phyloP scores from a whole-genome alignment of 1,140 invertebrate genomes.

The Pseudomyrmex gracilis region DNA sequence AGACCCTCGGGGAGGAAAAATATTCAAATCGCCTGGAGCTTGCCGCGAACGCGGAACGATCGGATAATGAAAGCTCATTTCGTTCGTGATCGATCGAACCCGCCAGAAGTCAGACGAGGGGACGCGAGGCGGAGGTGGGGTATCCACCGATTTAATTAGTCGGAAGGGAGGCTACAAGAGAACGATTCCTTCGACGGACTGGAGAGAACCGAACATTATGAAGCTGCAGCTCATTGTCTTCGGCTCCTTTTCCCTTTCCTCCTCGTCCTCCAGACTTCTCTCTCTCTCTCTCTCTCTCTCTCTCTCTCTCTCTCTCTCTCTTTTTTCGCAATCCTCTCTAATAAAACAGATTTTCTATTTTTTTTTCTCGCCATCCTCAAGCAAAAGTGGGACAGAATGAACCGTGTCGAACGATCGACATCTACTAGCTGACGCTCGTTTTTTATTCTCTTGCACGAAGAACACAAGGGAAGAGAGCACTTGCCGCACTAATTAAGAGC shows the following conservation, averaged over 20 bases:
- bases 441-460: background rate
- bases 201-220: constrained; percentile 62
- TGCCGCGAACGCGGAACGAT: constrained; percentile 52
- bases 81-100: constrained; percentile 51
- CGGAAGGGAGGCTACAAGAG: constrained; percentile 64
- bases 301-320: too few relatives aligned
- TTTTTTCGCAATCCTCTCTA: background rate
- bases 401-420: constrained; percentile 60
- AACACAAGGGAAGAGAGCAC: background rate
- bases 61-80: constrained; percentile 65
- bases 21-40: constrained; percentile 66
- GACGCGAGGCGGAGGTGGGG: background rate
- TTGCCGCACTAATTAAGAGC: background rate
- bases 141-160: constrained; percentile 70
- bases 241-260: constrained; percentile 20
- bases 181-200: constrained; percentile 42
- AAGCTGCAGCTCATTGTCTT: constrained; percentile 68
- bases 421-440: background rate
- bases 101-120: background rate
- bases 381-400: constrained; percentile 57
- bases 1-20: constrained; percentile 62
- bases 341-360: constrained; percentile 27
- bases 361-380: constrained; percentile 32
- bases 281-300: too few relatives aligned
- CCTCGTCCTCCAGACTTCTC: background rate